A percentile compares a stretch with the other conserved stretches of the same genome.
Conservation (phyloP, 2,113 vertebrate species). For the Mellivora capensis region DNA sequence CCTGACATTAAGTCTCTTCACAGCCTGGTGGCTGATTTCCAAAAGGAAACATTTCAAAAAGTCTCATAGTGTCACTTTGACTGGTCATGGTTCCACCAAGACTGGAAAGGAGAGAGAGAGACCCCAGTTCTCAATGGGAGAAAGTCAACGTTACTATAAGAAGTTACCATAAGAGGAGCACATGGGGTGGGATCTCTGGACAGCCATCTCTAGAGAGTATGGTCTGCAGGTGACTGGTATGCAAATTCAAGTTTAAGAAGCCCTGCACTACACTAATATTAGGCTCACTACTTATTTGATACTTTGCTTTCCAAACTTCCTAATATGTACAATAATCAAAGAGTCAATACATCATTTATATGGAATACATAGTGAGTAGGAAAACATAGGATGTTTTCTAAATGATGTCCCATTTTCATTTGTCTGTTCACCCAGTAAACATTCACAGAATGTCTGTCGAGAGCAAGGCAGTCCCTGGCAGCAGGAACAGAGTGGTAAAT, state of each 20-base stretch:
- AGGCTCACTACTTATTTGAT: not conserved
- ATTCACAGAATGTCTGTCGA: not conserved
- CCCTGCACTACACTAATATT: not conserved
- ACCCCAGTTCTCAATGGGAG: not conserved
- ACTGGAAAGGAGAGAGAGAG: not conserved
- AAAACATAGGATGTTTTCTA: not conserved
- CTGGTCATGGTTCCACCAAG: not conserved
- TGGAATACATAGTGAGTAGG: not conserved
- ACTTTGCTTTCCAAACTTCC: not conserved
- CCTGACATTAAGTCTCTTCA: not conserved
- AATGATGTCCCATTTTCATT: not conserved
- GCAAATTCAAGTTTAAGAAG: not conserved
- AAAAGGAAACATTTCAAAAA: not conserved
- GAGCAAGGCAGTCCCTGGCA: not conserved
- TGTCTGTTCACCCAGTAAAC: not conserved
- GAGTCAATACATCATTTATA: not conserved
- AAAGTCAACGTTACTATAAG: not conserved
- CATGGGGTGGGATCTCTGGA: not conserved
- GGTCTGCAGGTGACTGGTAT: not conserved
- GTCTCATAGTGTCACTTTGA: not conserved
- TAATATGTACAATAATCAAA: not conserved
- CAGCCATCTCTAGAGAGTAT: not conserved
- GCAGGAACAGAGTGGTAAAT: not conserved
- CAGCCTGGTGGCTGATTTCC: not conserved
- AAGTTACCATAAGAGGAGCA: not conserved